Base-by-base conservation (phyloP, 2,797 vertebrate species). In the Pipistrellus kuhlii region DNA sequence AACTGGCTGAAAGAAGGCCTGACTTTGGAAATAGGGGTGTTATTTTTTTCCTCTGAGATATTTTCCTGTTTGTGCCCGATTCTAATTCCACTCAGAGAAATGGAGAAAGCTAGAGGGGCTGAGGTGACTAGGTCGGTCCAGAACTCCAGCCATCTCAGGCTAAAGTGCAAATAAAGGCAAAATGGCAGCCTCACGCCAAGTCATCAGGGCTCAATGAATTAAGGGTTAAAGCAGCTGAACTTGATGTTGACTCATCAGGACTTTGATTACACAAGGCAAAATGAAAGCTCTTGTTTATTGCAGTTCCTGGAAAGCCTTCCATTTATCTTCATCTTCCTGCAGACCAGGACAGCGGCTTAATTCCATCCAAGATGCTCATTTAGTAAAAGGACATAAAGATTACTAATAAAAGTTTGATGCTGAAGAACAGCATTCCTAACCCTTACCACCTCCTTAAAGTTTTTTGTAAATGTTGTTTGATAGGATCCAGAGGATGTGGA, bases 221-320 rank as follows among this genome's bases (percentile, higher is more conserved):
- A 94, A 77, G 71, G 72, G 85, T 93, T 92, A 94, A 94, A 93
- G 86, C 1, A 92, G 84, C 1, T 69, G 83, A 92, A 92, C 72
- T 59, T 57, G 44, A 46, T 88, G 85, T 88, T 94, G 90, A 92
- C 44, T 93, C 85, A 85, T 92, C 80, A 76, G 35, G 85, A 94
- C 66, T 95, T 75, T 76, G 88, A 76, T 96, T 93, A 93, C 57
- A 76, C 91, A 93, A 90, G 83, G 41, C 83, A 77, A 76, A 94
- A 44, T n/a, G 68, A 72, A 64, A 85, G 55, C 62, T 92, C 92
- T 66, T 93, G 87, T 92, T 94, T 77, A 96, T 25, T 95, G 78
- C 73, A 68, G 57, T 95, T 94, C 93, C 77, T 95, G 93, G 93
- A 95, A 95, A 97, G 81, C 38, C 75, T 85, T 90, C 80, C 46